A percentile compares a stretch with the other conserved stretches of the same genome.
phyloP scores from a whole-genome alignment of 2,113 vertebrate species.

The Antechinus flavipes region DNA sequence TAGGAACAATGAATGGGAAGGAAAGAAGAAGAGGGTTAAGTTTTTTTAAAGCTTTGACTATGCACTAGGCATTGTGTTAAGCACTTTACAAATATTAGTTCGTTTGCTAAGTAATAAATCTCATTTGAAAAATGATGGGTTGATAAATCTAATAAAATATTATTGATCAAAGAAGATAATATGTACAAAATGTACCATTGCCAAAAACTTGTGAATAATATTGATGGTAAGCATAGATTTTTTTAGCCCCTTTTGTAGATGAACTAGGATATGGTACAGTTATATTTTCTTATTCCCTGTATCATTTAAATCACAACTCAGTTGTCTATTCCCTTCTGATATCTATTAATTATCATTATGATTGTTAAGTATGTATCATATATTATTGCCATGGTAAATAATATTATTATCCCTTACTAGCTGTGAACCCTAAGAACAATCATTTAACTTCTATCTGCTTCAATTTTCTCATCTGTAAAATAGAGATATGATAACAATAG shows the following conservation, averaged over 20 bases:
- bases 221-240: not conserved
- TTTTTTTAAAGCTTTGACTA: not conserved
- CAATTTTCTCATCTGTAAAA: not conserved
- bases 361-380: not conserved
- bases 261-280: not conserved
- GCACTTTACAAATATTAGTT: not conserved
- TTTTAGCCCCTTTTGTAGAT: not conserved
- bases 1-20: not conserved
- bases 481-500: not conserved
- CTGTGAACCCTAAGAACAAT: not conserved
- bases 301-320: not conserved
- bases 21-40: too few relatives aligned
- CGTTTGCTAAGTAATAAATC: not conserved
- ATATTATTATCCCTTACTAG: not conserved
- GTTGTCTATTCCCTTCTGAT: not conserved
- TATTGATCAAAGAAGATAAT: not conserved
- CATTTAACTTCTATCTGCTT: not conserved
- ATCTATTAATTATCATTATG: not conserved
- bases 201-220: not conserved
- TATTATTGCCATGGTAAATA: too few relatives aligned
- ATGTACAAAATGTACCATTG: not conserved
- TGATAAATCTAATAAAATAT: not conserved
- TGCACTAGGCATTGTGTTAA: not conserved
- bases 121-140: not conserved
- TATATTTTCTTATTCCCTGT: not conserved